A percentile compares a stretch with the other conserved stretches of the same genome.
Evolutionary conservation across 2,113 vertebrate genomes (phyloP).

Genomic region (Solenodon paradoxus): DNA sequence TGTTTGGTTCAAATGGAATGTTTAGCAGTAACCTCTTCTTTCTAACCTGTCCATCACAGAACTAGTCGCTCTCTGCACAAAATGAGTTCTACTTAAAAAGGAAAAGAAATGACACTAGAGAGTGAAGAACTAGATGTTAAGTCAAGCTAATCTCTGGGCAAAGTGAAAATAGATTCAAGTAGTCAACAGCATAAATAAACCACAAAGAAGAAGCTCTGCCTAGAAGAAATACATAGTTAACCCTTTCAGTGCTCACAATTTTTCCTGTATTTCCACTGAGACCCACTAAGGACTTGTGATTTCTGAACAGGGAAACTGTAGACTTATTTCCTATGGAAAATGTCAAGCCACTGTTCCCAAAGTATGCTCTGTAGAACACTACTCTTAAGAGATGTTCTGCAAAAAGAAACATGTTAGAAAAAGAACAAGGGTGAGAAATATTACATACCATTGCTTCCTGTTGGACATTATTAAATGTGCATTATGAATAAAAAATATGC

Average conservation of each 20-base stretch:
- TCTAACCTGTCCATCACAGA: background rate
- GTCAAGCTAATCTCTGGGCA: background rate
- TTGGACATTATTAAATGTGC: background rate
- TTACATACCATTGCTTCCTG: background rate
- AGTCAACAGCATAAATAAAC: background rate
- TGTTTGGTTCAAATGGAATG: background rate
- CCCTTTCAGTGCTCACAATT: background rate
- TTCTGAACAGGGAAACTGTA: background rate
- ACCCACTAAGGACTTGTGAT: background rate
- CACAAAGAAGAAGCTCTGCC: background rate
- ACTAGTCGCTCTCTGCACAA: background rate
- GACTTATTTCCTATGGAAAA: constrained; percentile 2
- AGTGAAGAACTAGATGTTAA: background rate
- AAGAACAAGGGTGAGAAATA: background rate
- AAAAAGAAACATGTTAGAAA: background rate
- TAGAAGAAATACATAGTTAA: background rate
- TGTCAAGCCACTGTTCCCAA: background rate
- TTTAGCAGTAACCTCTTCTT: background rate
- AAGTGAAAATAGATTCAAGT: background rate
- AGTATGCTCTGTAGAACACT: background rate
- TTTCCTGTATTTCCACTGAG: background rate
- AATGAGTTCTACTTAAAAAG: background rate
- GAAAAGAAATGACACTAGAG: background rate
- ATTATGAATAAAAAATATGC: background rate
- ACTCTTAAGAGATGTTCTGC: background rate